Conservation (phyloP, 2,888 invertebrate species). For the Epirrhoe alternata region DNA sequence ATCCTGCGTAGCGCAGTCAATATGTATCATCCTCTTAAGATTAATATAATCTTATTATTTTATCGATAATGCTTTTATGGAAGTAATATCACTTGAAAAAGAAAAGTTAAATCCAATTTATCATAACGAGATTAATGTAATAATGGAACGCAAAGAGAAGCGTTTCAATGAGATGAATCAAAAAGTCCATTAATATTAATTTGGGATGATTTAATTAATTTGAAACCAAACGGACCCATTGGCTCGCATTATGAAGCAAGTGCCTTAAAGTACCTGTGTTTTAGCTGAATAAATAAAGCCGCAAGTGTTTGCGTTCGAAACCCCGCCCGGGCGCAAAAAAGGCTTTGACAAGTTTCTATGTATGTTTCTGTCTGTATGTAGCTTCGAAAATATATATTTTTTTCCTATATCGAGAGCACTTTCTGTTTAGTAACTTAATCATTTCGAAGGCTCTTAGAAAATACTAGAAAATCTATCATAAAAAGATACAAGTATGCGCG, state of each 20-base stretch:
- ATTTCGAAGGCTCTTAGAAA: no score
- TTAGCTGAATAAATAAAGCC: neutral
- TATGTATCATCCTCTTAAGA: neutral
- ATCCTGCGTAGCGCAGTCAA: no score
- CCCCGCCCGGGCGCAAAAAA: neutral
- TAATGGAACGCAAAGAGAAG: slow-evolving; percentile 10
- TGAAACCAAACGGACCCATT: slow-evolving; percentile 8
- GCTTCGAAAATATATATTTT: no score
- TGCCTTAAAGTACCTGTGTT: neutral
- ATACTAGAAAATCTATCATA: no score
- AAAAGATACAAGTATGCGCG: no score
- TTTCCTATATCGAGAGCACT: no score
- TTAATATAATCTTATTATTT: neutral
- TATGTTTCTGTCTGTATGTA: no score
- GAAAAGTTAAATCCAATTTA: slow-evolving; percentile 11
- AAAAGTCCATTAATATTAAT: slow-evolving; percentile 27
- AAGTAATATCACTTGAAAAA: slow-evolving; percentile 9
- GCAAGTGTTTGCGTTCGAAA: no score
- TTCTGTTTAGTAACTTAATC: no score
- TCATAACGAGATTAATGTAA: slow-evolving; percentile 11
- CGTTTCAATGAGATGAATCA: slow-evolving; percentile 20
- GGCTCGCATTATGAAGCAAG: slow-evolving; percentile 7
- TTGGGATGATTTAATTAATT: slow-evolving; percentile 20
- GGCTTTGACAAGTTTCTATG: no score
- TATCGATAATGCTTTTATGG: neutral